phyloP scores from a whole-genome alignment of 1,140 invertebrate genomes.

The Tetraneura akinire region DNA sequence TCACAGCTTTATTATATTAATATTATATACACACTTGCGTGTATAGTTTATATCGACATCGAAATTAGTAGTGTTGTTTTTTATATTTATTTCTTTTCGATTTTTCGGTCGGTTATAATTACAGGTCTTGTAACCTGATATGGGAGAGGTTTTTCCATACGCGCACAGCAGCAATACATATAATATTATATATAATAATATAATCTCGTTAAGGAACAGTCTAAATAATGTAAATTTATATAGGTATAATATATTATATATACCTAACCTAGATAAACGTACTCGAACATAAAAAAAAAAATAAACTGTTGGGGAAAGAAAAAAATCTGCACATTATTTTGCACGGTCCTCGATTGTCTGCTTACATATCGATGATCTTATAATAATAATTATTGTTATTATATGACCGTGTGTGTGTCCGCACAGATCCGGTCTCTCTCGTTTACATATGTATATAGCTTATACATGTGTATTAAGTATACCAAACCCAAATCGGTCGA shows the following conservation, averaged over 20 bases:
- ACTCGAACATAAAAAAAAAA: slow-evolving; percentile 3
- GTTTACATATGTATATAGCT: background rate
- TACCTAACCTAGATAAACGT: slow-evolving; percentile 29
- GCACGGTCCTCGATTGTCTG: background rate
- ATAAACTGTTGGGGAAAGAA: background rate
- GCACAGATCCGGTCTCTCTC: slow-evolving; percentile 44
- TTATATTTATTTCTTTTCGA: slow-evolving; percentile 15
- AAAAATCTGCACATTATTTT: slow-evolving; percentile 16
- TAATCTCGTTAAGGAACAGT: slow-evolving; percentile 25
- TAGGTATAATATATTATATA: background rate
- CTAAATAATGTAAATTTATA: too few relatives aligned
- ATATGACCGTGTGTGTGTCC: background rate
- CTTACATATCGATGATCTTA: slow-evolving; percentile 18
- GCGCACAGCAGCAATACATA: background rate
- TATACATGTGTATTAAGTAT: too few relatives aligned
- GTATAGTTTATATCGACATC: background rate
- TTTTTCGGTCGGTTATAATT: slow-evolving; percentile 40
- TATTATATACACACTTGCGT: background rate
- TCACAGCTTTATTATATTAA: background rate
- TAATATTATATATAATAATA: background rate
- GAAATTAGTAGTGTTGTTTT: background rate
- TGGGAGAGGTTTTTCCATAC: slow-evolving; percentile 43
- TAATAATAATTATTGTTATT: slow-evolving; percentile 50
- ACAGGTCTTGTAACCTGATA: slow-evolving; percentile 49
- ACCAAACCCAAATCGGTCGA: slow-evolving; percentile 43